Evolutionary conservation across 2,797 vertebrate species (phyloP).

Genomic region (Intellagama lesueurii): DNA sequence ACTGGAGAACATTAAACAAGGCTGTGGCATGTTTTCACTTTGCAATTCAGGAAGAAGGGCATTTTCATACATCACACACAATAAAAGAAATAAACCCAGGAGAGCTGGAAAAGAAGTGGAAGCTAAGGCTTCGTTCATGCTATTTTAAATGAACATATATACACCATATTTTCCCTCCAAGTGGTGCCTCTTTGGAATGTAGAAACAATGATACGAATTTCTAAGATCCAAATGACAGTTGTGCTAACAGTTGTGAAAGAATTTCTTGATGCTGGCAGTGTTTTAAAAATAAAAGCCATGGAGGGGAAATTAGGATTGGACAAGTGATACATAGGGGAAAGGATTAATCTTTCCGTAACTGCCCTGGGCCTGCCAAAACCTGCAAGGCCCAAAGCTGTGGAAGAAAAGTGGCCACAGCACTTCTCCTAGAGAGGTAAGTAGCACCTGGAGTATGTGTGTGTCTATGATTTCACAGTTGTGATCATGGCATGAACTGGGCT

Average conservation of each 20-base stretch:
- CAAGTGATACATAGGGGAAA: background rate
- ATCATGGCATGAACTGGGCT: background rate
- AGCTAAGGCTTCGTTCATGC: background rate
- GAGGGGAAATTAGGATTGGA: background rate
- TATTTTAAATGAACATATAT: background rate
- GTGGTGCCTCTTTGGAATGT: background rate
- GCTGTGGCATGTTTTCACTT: constrained; percentile 57
- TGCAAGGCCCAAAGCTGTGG: background rate
- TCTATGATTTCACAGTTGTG: background rate
- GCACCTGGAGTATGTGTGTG: too few relatives aligned
- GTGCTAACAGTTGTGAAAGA: background rate
- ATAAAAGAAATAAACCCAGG: background rate
- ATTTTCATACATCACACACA: background rate
- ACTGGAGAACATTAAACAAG: constrained; percentile 55
- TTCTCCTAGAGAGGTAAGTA: background rate
- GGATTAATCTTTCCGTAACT: background rate
- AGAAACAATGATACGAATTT: background rate
- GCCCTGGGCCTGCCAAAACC: background rate
- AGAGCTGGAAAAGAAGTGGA: background rate
- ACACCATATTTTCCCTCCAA: background rate
- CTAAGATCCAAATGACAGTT: background rate
- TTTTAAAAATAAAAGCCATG: background rate
- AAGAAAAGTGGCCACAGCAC: background rate
- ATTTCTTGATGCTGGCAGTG: background rate
- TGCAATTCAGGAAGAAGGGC: constrained; percentile 50